phyloP scores from a whole-genome alignment of 2,888 invertebrate genomes.

The Trichopoda pennipes region DNA sequence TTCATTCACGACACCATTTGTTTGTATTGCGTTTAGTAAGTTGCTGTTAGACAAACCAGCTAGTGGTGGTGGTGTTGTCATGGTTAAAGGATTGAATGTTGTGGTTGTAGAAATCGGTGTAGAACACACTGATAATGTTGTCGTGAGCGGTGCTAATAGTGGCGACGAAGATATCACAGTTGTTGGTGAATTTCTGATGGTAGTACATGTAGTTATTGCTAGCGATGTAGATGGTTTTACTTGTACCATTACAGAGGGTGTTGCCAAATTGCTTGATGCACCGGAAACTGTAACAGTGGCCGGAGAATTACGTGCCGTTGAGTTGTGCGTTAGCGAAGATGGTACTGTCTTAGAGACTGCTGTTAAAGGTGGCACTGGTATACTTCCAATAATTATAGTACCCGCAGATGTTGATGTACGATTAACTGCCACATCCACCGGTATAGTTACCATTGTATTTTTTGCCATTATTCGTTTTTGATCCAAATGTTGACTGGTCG shows the following conservation, averaged over 20 bases:
- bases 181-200: conserved; percentile 46
- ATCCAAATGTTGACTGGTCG: conserved; percentile 27
- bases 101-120: conserved; percentile 26
- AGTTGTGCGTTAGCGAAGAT: conserved; percentile 8
- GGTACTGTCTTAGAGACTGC: conserved; percentile 76
- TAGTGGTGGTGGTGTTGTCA: conserved; percentile 74
- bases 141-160: conserved; percentile 16
- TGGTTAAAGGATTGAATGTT: conserved; percentile 46
- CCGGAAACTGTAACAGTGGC: conserved; percentile 43
- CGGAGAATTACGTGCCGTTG: conserved; percentile 46
- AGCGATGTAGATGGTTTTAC: conserved; percentile 33
- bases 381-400: conserved; percentile 56
- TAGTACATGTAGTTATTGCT: conserved; percentile 23
- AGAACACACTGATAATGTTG: conserved; percentile 28
- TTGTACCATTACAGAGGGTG: conserved; percentile 39
- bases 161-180: conserved; percentile 16
- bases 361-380: conserved; percentile 77
- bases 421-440: conserved; percentile 68
- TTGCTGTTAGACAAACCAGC: conserved; percentile 73
- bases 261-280: conserved; percentile 29
- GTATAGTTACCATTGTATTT: conserved; percentile 80
- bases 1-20: conserved; percentile 45
- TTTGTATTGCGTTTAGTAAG: conserved; percentile 20
- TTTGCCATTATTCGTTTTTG: conserved; percentile 71
- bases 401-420: conserved; percentile 46